Conservation (phyloP, 1,140 invertebrate genomes). For the Dinoponera quadriceps region DNA sequence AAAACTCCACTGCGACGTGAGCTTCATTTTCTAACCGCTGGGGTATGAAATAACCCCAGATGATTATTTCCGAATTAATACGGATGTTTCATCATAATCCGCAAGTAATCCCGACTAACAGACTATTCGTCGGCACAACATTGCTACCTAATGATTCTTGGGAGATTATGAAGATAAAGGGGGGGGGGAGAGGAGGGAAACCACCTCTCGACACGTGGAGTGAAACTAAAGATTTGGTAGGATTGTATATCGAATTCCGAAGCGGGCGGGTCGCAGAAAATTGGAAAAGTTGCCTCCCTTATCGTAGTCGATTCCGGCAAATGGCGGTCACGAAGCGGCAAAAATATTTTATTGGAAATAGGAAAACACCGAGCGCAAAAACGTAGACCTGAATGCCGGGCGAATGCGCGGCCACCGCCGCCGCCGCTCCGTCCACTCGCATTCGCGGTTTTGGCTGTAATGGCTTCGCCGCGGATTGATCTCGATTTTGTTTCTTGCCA, state of each 20-base stretch:
- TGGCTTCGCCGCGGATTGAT: neutral
- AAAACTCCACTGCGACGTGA: no score
- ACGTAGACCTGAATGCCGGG: neutral
- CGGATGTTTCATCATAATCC: no score
- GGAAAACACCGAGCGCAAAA: slow-evolving; percentile 43
- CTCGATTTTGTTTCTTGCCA: slow-evolving; percentile 14
- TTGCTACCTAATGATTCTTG: neutral
- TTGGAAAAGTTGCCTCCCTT: slow-evolving; percentile 67
- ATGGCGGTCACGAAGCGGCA: neutral
- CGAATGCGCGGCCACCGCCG: no score
- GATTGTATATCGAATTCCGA: slow-evolving; percentile 60
- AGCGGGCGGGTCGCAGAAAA: slow-evolving; percentile 60
- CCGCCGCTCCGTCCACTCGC: neutral
- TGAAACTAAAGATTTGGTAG: slow-evolving; percentile 27
- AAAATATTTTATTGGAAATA: slow-evolving; percentile 69
- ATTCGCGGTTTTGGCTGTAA: neutral
- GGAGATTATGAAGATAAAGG: neutral
- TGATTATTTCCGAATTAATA: no score
- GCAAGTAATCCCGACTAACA: no score
- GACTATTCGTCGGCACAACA: neutral
- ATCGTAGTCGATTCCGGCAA: slow-evolving; percentile 36
- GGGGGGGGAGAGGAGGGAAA: neutral
- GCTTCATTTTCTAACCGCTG: no score
- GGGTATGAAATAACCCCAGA: no score
- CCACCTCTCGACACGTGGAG: neutral